Base-by-base conservation (phyloP, 92 coral and sea anemone species). In the Umimayanthus kanabou region DNA sequence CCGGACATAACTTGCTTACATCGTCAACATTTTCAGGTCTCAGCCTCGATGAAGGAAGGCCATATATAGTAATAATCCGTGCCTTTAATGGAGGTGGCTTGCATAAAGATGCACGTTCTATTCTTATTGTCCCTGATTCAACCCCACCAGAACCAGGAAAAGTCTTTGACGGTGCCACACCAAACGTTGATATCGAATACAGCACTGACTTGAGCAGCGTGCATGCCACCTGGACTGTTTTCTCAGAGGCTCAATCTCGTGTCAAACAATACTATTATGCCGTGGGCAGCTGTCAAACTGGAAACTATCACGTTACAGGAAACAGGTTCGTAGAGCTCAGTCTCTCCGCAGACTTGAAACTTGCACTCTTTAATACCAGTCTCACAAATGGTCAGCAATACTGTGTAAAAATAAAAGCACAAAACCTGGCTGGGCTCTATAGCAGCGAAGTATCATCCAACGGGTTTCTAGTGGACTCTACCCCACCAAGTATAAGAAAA, bases 381-480 rank as follows among this genome's bases (percentile, higher is more conserved):
- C 92, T 96, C 20, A 92, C 90, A 18, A 94, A 96, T 25, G 98
- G 98, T 39, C 98, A 96, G 75, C 88, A 91, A 53, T 96, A 96
- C 73, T 96, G 98, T 69, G 87, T 93, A 33, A 96, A 96, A 89
- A 80, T 96, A 73, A 94, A 96, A 77, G 98, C 98, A 14, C 86
- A 91, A 53, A 96, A 96, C 93, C 88, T 87, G 71, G 98, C 98
- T 15, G 98, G 98, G 0, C 87, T 96, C 86, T 88, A 72, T 29
- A 93, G 96, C 58, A 61, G 73, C 15, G 95, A 92, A 73, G 94
- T 91, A 8, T 92, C 98, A 26, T 94, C 98, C 16, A 86, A 94
- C 80, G 98, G 98, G 22, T 94, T 96, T 65, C 65, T 91, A 4
- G 96, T 88, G 9, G 98, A 96, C 70, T 89, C 88, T 26, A 94